Base-by-base conservation (phyloP, 2,113 vertebrate species). In the Callithrix jacchus region DNA sequence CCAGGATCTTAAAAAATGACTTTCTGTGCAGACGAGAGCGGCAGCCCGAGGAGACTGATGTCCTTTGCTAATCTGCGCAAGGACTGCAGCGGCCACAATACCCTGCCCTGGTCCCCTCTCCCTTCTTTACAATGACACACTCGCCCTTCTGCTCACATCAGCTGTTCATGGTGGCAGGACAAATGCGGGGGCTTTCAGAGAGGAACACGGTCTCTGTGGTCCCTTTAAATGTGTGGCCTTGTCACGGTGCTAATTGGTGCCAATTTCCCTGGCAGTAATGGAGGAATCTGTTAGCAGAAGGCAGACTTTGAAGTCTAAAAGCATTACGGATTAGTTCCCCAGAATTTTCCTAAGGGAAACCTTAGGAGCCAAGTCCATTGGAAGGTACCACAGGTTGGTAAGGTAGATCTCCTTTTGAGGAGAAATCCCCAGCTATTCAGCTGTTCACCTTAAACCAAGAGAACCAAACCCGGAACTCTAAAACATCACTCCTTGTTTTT, bases 1-100 rank as follows among this genome's bases (percentile, higher is more conserved):
- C 91, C 95, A 94, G 96, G 87, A 97, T 97, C 98, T 96, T 97
- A 96, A 98, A 96, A 88, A 95, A 96, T 97, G 97, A 91, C 97
- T 98, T 97, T 96, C 45, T 94, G 52, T 95, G 94, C 95, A 92
- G 37, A 92, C 52, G 49, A 64, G 95, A 79, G 58, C 93, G 92
- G 94, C 89, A 85, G 37, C 79, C 80, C 0, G 0, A 87, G 84
- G 85, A 97, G 92, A 83, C 6, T 12, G 40, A 96, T 94, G 58
- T 95, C 98, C 98, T 98, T 76, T 96, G 64, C 93, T 98, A 97
- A 47, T 93, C 88, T 89, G 89, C 40, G 95, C 81, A 97, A 95
- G 97, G 97, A 98, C 91, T 74, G 2, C 0, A 40, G 73, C 37
- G 47, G 93, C 40, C 87, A 73, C 89, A 0, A 0, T 35, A 49